These are phyloP conservation scores for Sicus ferrugineus DNA, from an alignment of 2,888 invertebrate genomes.

Conservation along the genomic window DNA sequence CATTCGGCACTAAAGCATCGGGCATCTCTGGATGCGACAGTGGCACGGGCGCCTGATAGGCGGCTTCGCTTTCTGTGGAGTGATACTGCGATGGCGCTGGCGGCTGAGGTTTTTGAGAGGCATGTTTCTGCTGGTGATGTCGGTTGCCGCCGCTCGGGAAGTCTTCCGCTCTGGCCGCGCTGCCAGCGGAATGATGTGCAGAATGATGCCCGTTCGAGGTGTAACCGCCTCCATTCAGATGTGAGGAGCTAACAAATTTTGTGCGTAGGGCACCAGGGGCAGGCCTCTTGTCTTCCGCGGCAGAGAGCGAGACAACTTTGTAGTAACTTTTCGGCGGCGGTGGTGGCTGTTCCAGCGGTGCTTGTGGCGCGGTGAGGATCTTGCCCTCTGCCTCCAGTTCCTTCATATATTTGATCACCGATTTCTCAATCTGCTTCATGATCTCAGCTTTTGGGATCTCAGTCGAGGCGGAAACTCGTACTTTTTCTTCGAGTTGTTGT, in stretches of 20 bases:
- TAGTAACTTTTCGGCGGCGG: slow-evolving; percentile 52
- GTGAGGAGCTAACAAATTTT: slow-evolving; percentile 18
- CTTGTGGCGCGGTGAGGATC: slow-evolving; percentile 51
- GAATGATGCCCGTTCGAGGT: slow-evolving; percentile 18
- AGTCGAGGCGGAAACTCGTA: slow-evolving; percentile 56
- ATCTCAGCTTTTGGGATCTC: slow-evolving; percentile 62
- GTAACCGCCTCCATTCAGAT: slow-evolving; percentile 7
- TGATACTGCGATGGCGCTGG: slow-evolving; percentile 49
- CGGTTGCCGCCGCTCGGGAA: slow-evolving; percentile 14
- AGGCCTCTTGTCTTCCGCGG: slow-evolving; percentile 50
- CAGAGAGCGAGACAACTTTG: slow-evolving; percentile 49
- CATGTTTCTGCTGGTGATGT: slow-evolving; percentile 36
- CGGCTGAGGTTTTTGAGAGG: slow-evolving; percentile 10
- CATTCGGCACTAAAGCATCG: slow-evolving; percentile 58
- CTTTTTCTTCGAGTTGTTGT: slow-evolving; percentile 49
- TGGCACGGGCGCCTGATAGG: slow-evolving; percentile 50
- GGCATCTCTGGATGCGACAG: slow-evolving; percentile 42
- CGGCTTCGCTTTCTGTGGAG: slow-evolving; percentile 52
- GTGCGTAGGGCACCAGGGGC: slow-evolving; percentile 49
- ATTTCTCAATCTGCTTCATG: slow-evolving; percentile 63
- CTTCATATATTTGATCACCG: slow-evolving; percentile 64
- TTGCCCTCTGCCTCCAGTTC: slow-evolving; percentile 62
- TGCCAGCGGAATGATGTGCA: background rate
- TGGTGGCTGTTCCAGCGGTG: slow-evolving; percentile 44
- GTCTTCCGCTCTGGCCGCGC: background rate